Evolutionary conservation across 1,140 invertebrate genomes (phyloP).

Genomic region (Papilio xuthus): DNA sequence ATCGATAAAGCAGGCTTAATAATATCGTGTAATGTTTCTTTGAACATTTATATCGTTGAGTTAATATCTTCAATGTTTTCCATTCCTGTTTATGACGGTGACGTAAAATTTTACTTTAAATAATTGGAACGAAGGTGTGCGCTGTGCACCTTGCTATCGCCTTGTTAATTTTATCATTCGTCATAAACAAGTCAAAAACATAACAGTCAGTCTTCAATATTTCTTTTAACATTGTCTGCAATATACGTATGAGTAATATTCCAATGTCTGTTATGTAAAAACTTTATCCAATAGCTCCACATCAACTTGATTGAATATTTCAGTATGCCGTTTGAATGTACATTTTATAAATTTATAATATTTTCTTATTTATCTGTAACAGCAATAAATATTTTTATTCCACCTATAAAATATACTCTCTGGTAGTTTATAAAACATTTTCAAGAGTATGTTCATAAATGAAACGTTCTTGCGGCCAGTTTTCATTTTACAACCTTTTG

Average conservation of each 20-base stretch:
- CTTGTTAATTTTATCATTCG: background rate
- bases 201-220: too few relatives aligned
- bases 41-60: background rate
- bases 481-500: constrained; percentile 55
- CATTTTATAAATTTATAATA: constrained; percentile 6
- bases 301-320: constrained; percentile 31
- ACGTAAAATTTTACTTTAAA: background rate
- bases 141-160: background rate
- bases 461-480: constrained; percentile 53
- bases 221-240: too few relatives aligned
- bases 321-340: constrained; percentile 16
- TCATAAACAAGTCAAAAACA: too few relatives aligned
- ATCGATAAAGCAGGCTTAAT: background rate
- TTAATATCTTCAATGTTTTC: background rate
- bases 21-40: background rate
- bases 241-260: too few relatives aligned
- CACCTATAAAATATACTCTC: constrained; percentile 27
- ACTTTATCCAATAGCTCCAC: constrained; percentile 1
- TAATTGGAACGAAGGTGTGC: too few relatives aligned
- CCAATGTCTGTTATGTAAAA: background rate
- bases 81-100: background rate
- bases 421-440: constrained; percentile 42
- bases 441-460: constrained; percentile 54
- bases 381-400: constrained; percentile 38
- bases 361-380: constrained; percentile 22